Conservation (phyloP, 2,888 invertebrate species). For the Vannuccia rotundouncinata region DNA sequence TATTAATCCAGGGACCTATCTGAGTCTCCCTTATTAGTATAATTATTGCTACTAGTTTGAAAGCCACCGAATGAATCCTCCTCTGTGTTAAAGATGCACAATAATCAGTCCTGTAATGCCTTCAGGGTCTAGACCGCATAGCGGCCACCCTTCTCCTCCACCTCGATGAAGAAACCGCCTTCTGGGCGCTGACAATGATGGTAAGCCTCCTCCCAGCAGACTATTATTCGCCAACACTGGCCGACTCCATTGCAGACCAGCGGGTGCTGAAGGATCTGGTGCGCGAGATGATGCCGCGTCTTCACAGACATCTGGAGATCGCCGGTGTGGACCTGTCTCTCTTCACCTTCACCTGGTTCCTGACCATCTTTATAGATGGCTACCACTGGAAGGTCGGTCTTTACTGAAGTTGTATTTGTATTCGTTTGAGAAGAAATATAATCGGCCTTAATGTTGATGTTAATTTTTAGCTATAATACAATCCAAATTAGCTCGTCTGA, state of each 20-base stretch:
- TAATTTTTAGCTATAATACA: no score
- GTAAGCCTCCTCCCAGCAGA: slow-evolving; percentile 60
- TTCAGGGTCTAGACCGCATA: slow-evolving; percentile 61
- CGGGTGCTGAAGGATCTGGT: slow-evolving; percentile 60
- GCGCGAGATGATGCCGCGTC: slow-evolving; percentile 59
- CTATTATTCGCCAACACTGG: slow-evolving; percentile 59
- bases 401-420: no score
- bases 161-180: slow-evolving; percentile 60
- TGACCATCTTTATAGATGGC: slow-evolving; percentile 61
- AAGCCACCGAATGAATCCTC: no score
- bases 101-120: no score
- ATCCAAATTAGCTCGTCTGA: no score
- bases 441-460: no score
- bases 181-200: slow-evolving; percentile 61
- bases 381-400: slow-evolving; percentile 56
- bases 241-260: slow-evolving; percentile 61
- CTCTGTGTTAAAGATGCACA: no score
- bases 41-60: no score
- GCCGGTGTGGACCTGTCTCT: slow-evolving; percentile 58
- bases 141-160: slow-evolving; percentile 61
- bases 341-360: slow-evolving; percentile 61
- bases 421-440: no score
- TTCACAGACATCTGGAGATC: slow-evolving; percentile 56
- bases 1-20: no score
- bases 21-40: no score